Evolutionary conservation across 1,140 invertebrate genomes (phyloP).

Genomic region (Pararge aegeria): DNA sequence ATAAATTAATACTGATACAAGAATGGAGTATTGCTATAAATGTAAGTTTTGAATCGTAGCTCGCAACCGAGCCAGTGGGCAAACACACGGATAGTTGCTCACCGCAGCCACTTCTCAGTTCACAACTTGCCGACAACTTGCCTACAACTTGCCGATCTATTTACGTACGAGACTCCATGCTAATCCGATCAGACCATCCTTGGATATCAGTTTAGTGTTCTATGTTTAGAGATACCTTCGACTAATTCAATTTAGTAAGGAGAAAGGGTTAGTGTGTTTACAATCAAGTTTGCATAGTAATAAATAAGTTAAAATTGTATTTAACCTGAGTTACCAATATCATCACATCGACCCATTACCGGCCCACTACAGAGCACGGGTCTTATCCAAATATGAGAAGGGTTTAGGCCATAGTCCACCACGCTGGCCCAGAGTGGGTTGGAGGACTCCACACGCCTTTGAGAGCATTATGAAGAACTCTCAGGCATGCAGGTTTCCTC

Average conservation of each 20-base stretch:
- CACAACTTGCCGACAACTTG: constrained; percentile 27
- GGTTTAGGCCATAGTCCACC: too few species aligned
- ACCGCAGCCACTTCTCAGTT: constrained; percentile 32
- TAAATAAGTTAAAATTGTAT: too few species aligned
- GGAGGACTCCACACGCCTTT: too few species aligned
- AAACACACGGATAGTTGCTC: constrained; percentile 29
- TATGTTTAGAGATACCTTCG: constrained; percentile 17
- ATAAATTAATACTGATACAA: too few species aligned
- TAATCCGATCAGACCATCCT: constrained; percentile 30
- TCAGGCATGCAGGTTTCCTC: too few species aligned
- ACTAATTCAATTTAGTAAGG: constrained; percentile 11
- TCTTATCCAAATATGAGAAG: too few species aligned
- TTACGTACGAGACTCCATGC: constrained; percentile 27
- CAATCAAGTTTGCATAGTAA: not conserved
- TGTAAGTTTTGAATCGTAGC: constrained; percentile 26
- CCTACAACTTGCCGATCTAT: constrained; percentile 30
- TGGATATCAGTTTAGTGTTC: constrained; percentile 18
- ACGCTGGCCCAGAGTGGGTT: too few species aligned
- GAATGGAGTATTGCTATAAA: too few species aligned
- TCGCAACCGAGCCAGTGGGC: constrained; percentile 19
- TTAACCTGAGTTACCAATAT: too few species aligned
- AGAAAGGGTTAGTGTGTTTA: not conserved
- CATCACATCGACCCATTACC: too few species aligned
- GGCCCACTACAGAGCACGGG: too few species aligned
- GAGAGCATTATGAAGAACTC: too few species aligned